Base-by-base conservation (phyloP, 1,140 invertebrate species). In the Solen grandis region DNA sequence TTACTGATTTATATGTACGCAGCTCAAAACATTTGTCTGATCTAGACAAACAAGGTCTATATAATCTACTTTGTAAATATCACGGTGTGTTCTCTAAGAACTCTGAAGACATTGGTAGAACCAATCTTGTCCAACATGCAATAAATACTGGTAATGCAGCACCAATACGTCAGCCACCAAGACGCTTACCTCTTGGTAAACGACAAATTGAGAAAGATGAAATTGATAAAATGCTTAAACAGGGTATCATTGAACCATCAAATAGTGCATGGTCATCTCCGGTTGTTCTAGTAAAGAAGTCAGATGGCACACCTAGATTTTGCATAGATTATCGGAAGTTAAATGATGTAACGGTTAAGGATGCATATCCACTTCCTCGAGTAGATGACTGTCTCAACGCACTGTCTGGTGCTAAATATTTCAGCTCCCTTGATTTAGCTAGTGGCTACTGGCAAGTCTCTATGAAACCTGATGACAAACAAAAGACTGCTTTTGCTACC, bases 401-500 rank as follows among this genome's bases (percentile, higher is more conserved):
- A 16, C 62, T 86, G 13, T 50, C 69, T 33, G 82, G 77, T 5
- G 41, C 72, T 0, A 65, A 81, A 35, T 86, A 41, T 33, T 86
- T 85, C 74, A 75, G 59, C 50, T 72, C 76, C 8, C 31, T 87
- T 1, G 84, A 86, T 59, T 50, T 86, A 22, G 35, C 13, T 46
- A 69, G 16, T 46, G 89, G 89, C 14, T 91, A 83, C 69, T 90
- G 89, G 90, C 93, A 93, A 70, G 81, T 93, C 3, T 66, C 60
- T 38, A 70, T 94, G 14, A 54, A 88, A 5, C 22, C 70, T 22
- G 72, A 85, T 8, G 88, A 90, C 62, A 87, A 78, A 27, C 70
- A 90, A 35, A 90, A 92, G 62, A 93, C 93, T 0, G 74, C 82
- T 16, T 82, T 86, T 59, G 5, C 46, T 19, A 83, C 82, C 27